Evolutionary conservation across 2,797 vertebrate species (phyloP), one percentile per base, ranked within the genome.

Genomic region (Poliocrania exsul): DNA sequence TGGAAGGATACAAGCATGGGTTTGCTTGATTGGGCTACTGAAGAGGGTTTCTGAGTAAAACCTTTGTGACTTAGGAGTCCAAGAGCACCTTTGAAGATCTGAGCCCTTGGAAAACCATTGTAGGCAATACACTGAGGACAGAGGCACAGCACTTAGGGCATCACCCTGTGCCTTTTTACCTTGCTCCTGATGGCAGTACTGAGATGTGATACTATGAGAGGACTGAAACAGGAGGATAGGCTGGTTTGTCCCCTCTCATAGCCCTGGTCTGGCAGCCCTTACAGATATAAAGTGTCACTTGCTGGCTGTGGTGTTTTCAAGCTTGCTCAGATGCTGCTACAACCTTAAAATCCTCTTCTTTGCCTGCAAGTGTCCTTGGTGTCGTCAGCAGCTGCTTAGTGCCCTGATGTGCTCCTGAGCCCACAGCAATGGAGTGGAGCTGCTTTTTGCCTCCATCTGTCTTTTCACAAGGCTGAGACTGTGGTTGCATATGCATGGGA

Each of bases 361-460:
- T 78, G 70, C 75, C 54, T 49, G 42, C 14, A 33, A 57, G n/a
- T 6, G 9, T 72, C 95, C 66, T 93, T 70, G 66, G 69, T 72
- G 82, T 10, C 31, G 16, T 18, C 89, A 49, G 50, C 54, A 65
- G 84, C 92, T 91, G 72, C 25, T 50, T 69, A 13, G 54, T 23
- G 56, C 72, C 69, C 79, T 47, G 91, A 78, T 56, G 85, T 28
- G 54, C 62, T 86, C 3, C 3, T 16, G 44, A 84, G 73, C 87
- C 80, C 73, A 21, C 42, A 81, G 87, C 2, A 0, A 24, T 6
- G 79, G 49, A 54, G 72, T 10, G 40, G 13, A 60, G 85, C 33
- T 70, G 80, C 49, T 62, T 24, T 83, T 58, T 70, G 51, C 40
- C 77, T 90, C 88, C 92, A 53, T 78, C 81, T 95, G 91, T 62